Evolutionary conservation across 1,140 invertebrate genomes (phyloP).

Genomic region (Eriocheir sinensis): DNA sequence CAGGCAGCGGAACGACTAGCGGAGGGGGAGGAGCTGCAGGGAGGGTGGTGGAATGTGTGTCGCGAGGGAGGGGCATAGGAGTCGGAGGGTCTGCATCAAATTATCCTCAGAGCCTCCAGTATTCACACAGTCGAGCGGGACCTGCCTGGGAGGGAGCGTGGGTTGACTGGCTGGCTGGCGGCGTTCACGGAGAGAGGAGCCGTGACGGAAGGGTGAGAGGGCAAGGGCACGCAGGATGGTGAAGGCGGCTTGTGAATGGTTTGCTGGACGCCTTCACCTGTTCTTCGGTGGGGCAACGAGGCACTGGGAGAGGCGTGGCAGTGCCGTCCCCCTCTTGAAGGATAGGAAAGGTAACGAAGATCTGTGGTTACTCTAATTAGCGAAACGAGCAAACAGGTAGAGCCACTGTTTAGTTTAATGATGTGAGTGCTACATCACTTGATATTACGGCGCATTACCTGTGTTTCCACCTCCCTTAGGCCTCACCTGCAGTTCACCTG

Average conservation of each 20-base stretch:
- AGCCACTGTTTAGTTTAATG: not conserved
- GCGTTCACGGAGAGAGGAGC: too few relatives aligned
- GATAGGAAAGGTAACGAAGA: not conserved
- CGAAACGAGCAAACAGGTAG: not conserved
- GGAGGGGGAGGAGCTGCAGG: not conserved
- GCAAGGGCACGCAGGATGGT: not conserved
- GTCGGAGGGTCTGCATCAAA: not conserved
- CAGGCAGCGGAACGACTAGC: not conserved
- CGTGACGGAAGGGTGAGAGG: too few relatives aligned
- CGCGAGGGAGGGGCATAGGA: not conserved
- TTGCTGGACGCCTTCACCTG: not conserved
- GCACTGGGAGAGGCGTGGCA: not conserved
- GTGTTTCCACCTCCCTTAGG: not conserved
- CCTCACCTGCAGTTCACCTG: not conserved
- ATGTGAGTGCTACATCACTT: not conserved
- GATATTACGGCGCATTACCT: not conserved
- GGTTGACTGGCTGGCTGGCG: not conserved
- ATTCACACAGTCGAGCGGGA: constrained; percentile 12
- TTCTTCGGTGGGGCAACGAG: not conserved
- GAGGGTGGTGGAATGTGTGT: not conserved
- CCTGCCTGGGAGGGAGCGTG: not conserved
- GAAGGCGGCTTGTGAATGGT: not conserved
- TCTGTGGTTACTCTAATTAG: not conserved
- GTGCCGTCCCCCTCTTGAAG: not conserved
- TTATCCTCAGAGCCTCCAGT: constrained; percentile 2